Conservation (phyloP, 2,113 vertebrate species). For the Candoia aspera region DNA sequence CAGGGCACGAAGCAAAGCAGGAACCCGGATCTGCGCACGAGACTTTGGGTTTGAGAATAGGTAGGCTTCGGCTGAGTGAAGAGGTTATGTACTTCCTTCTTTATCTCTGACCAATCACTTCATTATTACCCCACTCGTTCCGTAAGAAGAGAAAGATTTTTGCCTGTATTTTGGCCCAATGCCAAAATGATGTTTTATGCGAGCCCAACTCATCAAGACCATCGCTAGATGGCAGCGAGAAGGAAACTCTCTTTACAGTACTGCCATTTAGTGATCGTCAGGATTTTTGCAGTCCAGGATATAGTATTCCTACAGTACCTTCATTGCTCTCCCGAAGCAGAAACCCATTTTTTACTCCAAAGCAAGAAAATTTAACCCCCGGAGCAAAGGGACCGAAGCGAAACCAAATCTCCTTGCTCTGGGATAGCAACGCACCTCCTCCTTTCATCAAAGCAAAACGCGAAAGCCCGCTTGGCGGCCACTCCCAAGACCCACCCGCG, state of each 20-base stretch:
- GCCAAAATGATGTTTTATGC: neutral
- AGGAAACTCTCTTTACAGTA: neutral
- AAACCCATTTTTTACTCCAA: neutral
- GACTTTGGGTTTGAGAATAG: neutral
- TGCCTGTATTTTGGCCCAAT: neutral
- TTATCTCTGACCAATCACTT: neutral
- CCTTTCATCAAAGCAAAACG: neutral
- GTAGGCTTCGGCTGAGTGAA: neutral
- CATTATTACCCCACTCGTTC: neutral
- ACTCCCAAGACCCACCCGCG: too few relatives aligned
- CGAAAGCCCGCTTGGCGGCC: neutral
- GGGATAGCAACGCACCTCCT: neutral
- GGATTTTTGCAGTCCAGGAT: neutral
- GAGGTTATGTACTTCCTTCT: neutral
- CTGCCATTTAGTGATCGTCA: neutral
- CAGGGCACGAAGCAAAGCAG: too few relatives aligned
- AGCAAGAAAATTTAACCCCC: neutral
- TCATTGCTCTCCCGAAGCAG: neutral
- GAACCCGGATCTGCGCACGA: too few relatives aligned
- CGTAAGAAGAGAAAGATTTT: neutral
- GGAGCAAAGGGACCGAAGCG: neutral
- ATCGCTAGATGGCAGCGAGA: neutral
- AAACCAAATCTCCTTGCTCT: neutral
- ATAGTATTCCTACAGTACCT: neutral
- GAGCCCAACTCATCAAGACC: neutral